Conservation (phyloP, 64 coral and sea anemone genomes). For the Stylophora pistillata region DNA sequence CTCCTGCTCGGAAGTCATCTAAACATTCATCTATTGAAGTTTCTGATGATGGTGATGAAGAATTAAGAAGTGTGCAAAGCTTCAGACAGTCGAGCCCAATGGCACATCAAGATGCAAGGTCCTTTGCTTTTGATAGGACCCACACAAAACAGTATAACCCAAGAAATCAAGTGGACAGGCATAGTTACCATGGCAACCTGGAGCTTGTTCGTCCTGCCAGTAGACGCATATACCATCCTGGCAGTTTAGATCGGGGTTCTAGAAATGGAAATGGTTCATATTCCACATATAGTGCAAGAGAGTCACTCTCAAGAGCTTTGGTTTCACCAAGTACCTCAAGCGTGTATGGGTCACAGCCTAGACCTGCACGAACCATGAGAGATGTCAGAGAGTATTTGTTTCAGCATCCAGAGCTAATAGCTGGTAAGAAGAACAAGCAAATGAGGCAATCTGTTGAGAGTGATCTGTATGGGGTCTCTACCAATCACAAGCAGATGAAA, state of each 20-base stretch:
- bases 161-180: conserved; percentile 1
- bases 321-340: conserved; percentile 50
- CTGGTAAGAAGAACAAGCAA: conserved; percentile 65
- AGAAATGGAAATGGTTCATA: conserved; percentile 20
- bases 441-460: conserved; percentile 20
- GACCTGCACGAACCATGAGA: conserved; percentile 68
- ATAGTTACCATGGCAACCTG: conserved; percentile 29
- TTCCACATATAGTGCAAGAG: conserved; percentile 11
- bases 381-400: conserved; percentile 77
- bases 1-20: conserved; percentile 23
- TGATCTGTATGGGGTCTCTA: conserved; percentile 28
- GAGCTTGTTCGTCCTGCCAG: not conserved
- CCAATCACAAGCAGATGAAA: conserved; percentile 82
- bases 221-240: not conserved
- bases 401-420: conserved; percentile 74
- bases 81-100: conserved; percentile 81
- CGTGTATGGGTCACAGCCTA: not conserved
- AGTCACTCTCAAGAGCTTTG: conserved; percentile 36
- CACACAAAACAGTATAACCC: not conserved
- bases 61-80: conserved; percentile 80
- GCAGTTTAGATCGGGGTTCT: conserved; percentile 7
- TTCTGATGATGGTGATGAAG: conserved; percentile 34
- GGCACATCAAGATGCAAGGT: conserved; percentile 70
- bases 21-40: conserved; percentile 18
- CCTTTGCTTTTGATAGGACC: conserved; percentile 30